A percentile compares a stretch with the other conserved stretches of the same genome.
These are phyloP conservation scores for Lutjanus argentimaculatus DNA, from an alignment of 2,797 vertebrate genomes.

Conservation along the genomic window DNA sequence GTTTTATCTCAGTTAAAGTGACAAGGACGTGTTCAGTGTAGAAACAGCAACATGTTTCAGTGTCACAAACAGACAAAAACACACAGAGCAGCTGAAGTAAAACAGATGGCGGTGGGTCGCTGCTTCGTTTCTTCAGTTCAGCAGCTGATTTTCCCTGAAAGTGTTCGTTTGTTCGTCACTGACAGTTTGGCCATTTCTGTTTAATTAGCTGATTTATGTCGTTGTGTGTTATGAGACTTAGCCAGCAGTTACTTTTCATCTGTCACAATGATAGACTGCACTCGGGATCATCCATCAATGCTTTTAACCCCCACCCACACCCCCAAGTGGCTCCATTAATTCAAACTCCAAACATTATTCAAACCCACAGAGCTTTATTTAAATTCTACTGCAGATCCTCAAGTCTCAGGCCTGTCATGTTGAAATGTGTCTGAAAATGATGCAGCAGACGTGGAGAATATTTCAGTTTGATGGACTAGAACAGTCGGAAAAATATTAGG, in stretches of 20 bases:
- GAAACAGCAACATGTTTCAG: no score
- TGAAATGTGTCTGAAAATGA: neutral
- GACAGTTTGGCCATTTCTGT: neutral
- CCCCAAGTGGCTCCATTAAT: conserved; percentile 1
- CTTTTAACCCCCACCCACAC: neutral
- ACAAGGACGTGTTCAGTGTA: no score
- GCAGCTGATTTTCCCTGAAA: neutral
- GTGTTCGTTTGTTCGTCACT: no score
- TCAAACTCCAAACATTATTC: conserved; percentile 11
- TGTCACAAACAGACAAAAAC: no score
- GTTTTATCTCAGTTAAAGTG: no score
- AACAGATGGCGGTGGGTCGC: no score
- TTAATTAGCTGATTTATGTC: conserved; percentile 12
- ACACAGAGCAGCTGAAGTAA: no score
- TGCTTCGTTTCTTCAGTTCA: no score
- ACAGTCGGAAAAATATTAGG: neutral
- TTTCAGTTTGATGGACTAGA: neutral
- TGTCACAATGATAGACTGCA: conserved; percentile 8
- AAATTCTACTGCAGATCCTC: neutral
- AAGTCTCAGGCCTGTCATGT: neutral
- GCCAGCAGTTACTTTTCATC: neutral
- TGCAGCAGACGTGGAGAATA: neutral
- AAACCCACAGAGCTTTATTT: conserved; percentile 26
- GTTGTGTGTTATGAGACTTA: neutral
- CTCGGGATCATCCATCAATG: conserved; percentile 6